These are phyloP conservation scores for Pocillopora grandis DNA, from an alignment of 92 coral and sea anemone species.

Conservation along the genomic window DNA sequence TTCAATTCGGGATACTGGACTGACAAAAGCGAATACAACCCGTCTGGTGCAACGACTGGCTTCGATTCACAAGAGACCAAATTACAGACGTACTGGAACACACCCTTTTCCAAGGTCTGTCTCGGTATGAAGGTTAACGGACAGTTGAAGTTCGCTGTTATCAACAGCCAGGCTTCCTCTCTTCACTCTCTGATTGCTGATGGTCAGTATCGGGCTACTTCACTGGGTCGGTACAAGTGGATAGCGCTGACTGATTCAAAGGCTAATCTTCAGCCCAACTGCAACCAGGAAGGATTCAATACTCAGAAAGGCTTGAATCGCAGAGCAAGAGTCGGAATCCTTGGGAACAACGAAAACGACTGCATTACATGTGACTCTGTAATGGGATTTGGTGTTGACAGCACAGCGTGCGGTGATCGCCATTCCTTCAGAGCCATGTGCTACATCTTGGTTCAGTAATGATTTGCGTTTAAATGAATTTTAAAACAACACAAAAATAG, in stretches of 20 bases:
- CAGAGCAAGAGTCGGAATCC: constrained; percentile 7
- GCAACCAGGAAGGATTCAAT: constrained; percentile 19
- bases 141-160: not conserved
- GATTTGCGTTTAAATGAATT: too few relatives aligned
- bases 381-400: not conserved
- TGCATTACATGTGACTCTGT: not conserved
- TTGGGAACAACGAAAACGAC: constrained; percentile 15
- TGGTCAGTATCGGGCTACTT: constrained; percentile 5
- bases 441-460: not conserved
- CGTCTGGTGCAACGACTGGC: constrained; percentile 7
- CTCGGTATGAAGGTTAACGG: too few relatives aligned
- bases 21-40: constrained; percentile 5
- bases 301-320: not conserved
- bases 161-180: not conserved
- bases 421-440: not conserved
- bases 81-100: constrained; percentile 19
- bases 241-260: not conserved
- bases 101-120: not conserved
- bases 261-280: not conserved
- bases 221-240: constrained; percentile 21
- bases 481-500: too few relatives aligned
- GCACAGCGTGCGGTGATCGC: not conserved
- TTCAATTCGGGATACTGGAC: constrained; percentile 7
- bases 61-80: constrained; percentile 11
- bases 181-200: constrained; percentile 17